phyloP scores from a whole-genome alignment of 2,888 invertebrate genomes.

The Xylota segnis region DNA sequence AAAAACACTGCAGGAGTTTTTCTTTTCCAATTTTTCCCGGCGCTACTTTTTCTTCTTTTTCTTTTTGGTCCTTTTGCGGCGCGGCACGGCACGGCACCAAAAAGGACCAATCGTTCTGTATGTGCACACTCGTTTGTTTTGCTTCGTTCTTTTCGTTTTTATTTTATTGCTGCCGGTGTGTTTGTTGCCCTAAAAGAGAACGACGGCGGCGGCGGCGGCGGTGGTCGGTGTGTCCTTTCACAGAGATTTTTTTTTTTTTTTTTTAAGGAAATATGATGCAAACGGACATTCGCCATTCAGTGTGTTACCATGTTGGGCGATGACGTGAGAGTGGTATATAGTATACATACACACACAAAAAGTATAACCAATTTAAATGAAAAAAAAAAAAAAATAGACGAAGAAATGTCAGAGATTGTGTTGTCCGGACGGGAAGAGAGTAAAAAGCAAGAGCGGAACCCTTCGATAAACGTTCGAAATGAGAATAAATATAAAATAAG shows the following conservation, averaged over 20 bases:
- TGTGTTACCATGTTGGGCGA: slow-evolving; percentile 29
- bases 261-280: slow-evolving; percentile 37
- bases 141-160: slow-evolving; percentile 8
- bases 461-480: slow-evolving; percentile 69
- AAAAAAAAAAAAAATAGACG: slow-evolving; percentile 31
- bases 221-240: slow-evolving; percentile 43
- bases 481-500: slow-evolving; percentile 73
- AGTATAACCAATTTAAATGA: slow-evolving; percentile 55
- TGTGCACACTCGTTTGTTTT: slow-evolving; percentile 43
- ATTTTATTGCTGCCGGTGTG: slow-evolving; percentile 37
- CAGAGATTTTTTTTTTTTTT: slow-evolving; percentile 26
- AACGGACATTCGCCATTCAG: slow-evolving; percentile 49
- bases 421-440: slow-evolving; percentile 14
- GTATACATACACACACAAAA: not conserved
- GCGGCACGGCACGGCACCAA: slow-evolving; percentile 39
- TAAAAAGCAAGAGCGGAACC: slow-evolving; percentile 8
- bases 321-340: slow-evolving; percentile 10
- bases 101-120: slow-evolving; percentile 58
- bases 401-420: slow-evolving; percentile 46
- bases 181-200: slow-evolving; percentile 10
- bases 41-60: slow-evolving; percentile 5
- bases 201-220: not conserved
- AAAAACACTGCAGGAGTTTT: slow-evolving; percentile 69
- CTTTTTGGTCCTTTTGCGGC: slow-evolving; percentile 23
- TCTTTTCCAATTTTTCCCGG: slow-evolving; percentile 49